Conservation (phyloP, 1,140 invertebrate genomes). For the Drosophila nebulosa region DNA sequence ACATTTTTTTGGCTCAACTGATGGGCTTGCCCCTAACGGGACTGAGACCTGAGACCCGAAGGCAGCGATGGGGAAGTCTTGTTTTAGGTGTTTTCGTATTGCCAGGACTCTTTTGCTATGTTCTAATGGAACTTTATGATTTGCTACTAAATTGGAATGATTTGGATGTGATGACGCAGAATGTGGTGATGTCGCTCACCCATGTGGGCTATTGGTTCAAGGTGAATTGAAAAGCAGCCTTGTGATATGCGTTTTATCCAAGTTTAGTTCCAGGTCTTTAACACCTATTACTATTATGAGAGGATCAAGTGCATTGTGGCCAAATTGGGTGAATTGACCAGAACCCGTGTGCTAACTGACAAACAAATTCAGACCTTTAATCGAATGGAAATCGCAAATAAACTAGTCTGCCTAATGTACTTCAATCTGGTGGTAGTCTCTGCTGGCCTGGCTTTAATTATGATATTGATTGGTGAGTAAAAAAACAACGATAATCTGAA, state of each 20-base stretch:
- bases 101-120: slow-evolving; percentile 32
- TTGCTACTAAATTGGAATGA: slow-evolving; percentile 43
- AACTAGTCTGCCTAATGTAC: slow-evolving; percentile 48
- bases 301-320: slow-evolving; percentile 16
- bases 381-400: slow-evolving; percentile 42
- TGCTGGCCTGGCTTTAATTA: slow-evolving; percentile 32
- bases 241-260: neutral
- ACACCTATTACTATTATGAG: slow-evolving; percentile 40
- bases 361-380: slow-evolving; percentile 42
- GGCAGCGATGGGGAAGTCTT: slow-evolving; percentile 4
- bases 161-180: slow-evolving; percentile 57
- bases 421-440: slow-evolving; percentile 42
- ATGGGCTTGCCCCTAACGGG: slow-evolving; percentile 53
- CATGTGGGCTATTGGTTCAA: slow-evolving; percentile 51
- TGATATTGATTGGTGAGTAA: slow-evolving; percentile 42
- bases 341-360: slow-evolving; percentile 24
- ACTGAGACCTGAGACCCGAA: slow-evolving; percentile 34
- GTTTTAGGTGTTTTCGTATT: slow-evolving; percentile 10
- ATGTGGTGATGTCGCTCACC: slow-evolving; percentile 53
- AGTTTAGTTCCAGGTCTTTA: slow-evolving; percentile 22
- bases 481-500: neutral
- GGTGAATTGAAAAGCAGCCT: slow-evolving; percentile 5
- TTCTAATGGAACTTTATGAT: slow-evolving; percentile 53
- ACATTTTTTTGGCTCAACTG: slow-evolving; percentile 53
- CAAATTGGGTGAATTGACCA: slow-evolving; percentile 24